Conservation (phyloP, 2,113 vertebrate species). For the Galeopterus variegatus region DNA sequence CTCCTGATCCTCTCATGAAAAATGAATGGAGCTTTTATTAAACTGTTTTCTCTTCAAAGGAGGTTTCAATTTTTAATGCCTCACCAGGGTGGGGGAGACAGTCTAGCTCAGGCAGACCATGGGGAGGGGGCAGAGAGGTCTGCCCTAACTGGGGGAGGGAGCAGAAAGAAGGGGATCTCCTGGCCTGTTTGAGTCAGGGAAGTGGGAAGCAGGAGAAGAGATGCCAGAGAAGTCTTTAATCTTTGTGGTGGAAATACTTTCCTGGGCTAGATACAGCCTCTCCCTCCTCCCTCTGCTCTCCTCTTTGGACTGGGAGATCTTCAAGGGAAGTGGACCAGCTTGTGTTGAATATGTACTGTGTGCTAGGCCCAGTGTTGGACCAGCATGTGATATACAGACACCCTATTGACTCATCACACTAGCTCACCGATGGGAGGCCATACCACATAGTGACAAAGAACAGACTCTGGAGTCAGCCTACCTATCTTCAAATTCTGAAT, state of each 20-base stretch:
- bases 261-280: neutral
- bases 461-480: neutral
- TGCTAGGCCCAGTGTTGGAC: neutral
- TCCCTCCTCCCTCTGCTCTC: neutral
- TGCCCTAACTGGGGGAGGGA: neutral
- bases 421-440: neutral
- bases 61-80: constrained; percentile 84
- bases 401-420: neutral
- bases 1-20: constrained; percentile 80
- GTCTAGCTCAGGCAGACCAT: constrained; percentile 49
- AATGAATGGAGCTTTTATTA: constrained; percentile 84
- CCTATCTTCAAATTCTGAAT: neutral
- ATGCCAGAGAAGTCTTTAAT: neutral
- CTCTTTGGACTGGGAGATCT: neutral
- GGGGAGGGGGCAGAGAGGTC: neutral
- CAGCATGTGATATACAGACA: neutral
- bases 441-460: neutral
- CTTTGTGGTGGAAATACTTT: neutral
- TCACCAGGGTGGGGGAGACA: constrained; percentile 55
- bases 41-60: constrained; percentile 83
- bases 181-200: neutral
- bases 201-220: neutral
- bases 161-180: neutral
- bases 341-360: neutral
- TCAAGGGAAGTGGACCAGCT: neutral